Percentiles rank a stretch among this genome's conserved stretches.
Evolutionary conservation across 2,113 vertebrate species (phyloP).

Genomic region (Neolamprologus hecqui): DNA sequence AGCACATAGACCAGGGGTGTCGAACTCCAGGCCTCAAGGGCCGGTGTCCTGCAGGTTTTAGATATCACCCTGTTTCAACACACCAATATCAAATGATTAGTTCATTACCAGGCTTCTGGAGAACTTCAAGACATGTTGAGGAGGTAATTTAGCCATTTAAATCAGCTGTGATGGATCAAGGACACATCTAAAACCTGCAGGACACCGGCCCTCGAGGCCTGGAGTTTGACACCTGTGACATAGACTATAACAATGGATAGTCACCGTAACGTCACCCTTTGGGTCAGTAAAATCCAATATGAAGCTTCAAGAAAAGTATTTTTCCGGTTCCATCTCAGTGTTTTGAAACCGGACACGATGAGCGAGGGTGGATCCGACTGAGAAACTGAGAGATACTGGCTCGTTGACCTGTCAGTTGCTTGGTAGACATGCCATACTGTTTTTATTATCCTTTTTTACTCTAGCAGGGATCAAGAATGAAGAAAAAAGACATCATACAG

Average conservation of each 20-base stretch:
- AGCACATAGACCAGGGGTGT: not conserved
- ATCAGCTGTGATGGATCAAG: not conserved
- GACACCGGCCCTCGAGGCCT: not conserved
- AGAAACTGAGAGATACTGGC: not conserved
- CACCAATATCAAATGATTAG: not conserved
- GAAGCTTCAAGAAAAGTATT: not conserved
- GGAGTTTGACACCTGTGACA: not conserved
- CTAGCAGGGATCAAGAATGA: not conserved
- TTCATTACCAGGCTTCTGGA: not conserved
- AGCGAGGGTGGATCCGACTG: not conserved
- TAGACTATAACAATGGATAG: not conserved
- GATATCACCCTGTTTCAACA: not conserved
- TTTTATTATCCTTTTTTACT: not conserved
- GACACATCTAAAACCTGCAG: not conserved
- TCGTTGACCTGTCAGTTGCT: not conserved
- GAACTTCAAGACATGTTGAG: not conserved
- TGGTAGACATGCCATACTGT: not conserved
- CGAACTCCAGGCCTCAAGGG: fast-evolving
- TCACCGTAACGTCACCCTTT: not conserved
- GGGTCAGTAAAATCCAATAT: not conserved
- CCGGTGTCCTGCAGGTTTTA: not conserved
- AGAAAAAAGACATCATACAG: not conserved
- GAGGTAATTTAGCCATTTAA: not conserved
- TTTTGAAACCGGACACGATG: not conserved
- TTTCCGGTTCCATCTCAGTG: not conserved